Conservation (phyloP, 1,140 invertebrate genomes). For the Drosophila kepulauana region DNA sequence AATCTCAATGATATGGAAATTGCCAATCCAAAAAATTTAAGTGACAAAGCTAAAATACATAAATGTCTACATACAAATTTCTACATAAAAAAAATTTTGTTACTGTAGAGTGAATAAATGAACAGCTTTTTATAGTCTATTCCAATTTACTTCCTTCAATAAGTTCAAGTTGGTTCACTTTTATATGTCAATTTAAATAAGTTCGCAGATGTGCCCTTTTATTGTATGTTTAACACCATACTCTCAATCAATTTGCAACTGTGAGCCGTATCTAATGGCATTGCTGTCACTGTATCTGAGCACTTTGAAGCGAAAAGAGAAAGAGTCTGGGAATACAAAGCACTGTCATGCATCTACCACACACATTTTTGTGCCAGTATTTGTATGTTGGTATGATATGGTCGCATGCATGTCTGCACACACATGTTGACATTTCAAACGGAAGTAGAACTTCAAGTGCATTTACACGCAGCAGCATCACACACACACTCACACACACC, state of each 20-base stretch:
- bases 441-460: slow-evolving; percentile 52
- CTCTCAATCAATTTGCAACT: slow-evolving; percentile 17
- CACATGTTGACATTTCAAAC: slow-evolving; percentile 52
- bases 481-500: slow-evolving; percentile 8
- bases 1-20: too few relatives aligned
- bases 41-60: too few relatives aligned
- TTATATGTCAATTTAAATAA: too few relatives aligned
- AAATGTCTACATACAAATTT: too few relatives aligned
- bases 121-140: background rate
- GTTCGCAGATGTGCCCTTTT: background rate
- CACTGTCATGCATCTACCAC: slow-evolving; percentile 3
- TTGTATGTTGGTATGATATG: background rate
- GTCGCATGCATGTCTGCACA: slow-evolving; percentile 7
- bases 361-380: background rate
- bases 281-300: slow-evolving; percentile 13
- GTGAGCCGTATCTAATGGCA: slow-evolving; percentile 6
- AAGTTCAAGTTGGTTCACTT: background rate
- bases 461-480: slow-evolving; percentile 37
- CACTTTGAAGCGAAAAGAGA: background rate
- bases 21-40: too few relatives aligned
- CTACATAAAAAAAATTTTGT: too few relatives aligned
- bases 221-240: background rate
- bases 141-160: background rate
- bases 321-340: background rate
- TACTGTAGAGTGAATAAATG: background rate